Conservation (phyloP, 2,113 vertebrate genomes). For the Hoplias malabaricus region DNA sequence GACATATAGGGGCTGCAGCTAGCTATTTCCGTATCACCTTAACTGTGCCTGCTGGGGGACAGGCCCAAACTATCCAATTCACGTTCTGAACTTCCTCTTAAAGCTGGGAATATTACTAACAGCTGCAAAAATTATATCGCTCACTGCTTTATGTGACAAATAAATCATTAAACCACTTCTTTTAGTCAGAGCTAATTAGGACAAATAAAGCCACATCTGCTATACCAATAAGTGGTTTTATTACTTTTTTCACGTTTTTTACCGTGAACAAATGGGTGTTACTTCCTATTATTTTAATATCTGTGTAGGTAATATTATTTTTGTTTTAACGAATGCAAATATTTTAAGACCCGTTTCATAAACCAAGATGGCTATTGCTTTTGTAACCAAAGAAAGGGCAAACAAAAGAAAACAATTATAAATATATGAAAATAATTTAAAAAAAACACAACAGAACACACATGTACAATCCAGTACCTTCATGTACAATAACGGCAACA, state of each 20-base stretch:
- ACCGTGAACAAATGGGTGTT: too few species aligned
- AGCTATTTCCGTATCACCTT: not conserved
- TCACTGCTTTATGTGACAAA: not conserved
- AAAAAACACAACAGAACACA: not conserved
- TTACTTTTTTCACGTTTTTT: too few species aligned
- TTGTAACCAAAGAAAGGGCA: not conserved
- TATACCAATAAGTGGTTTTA: too few species aligned
- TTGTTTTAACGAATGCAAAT: not conserved
- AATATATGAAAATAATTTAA: too few species aligned
- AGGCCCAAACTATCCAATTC: not conserved
- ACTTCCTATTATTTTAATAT: too few species aligned
- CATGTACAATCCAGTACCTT: not conserved
- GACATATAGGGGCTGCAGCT: not conserved
- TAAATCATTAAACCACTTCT: not conserved
- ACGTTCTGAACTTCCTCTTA: not conserved
- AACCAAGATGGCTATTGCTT: not conserved
- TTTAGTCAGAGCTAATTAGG: not conserved
- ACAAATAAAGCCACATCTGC: not conserved
- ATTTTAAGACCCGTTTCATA: too few species aligned
- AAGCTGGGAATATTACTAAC: not conserved
- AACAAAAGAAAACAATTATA: not conserved
- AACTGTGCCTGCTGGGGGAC: not conserved
- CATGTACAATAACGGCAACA: not conserved
- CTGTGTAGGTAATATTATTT: not conserved
- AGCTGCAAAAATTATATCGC: not conserved